Conservation (phyloP, 2,888 invertebrate species). For the Drosophila yooni region DNA sequence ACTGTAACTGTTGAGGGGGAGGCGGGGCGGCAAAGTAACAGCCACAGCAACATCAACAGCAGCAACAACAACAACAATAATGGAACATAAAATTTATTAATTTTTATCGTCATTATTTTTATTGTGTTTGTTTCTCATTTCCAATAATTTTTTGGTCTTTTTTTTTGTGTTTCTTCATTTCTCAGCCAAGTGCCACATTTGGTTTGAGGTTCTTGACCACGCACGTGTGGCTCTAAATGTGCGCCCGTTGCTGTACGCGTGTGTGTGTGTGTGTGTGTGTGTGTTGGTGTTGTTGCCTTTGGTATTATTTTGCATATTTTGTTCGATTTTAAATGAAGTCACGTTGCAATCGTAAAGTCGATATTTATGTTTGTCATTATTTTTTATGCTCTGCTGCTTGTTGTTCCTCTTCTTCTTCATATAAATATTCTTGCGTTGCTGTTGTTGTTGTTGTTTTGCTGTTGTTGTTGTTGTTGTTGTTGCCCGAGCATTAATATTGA, state of each 20-base stretch:
- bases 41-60: slow-evolving; percentile 47
- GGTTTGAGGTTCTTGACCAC: slow-evolving; percentile 77
- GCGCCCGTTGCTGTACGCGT: slow-evolving; percentile 61
- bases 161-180: slow-evolving; percentile 23
- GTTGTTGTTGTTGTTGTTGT: slow-evolving; percentile 33
- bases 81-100: slow-evolving; percentile 77
- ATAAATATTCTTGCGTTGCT: slow-evolving; percentile 5
- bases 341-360: slow-evolving; percentile 77
- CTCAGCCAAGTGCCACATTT: slow-evolving; percentile 74
- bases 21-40: slow-evolving; percentile 48
- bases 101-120: slow-evolving; percentile 67
- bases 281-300: slow-evolving; percentile 32
- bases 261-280: slow-evolving; percentile 12
- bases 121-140: slow-evolving; percentile 40
- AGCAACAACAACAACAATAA: slow-evolving; percentile 53
- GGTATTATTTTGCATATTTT: slow-evolving; percentile 77
- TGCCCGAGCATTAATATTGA: slow-evolving; percentile 44
- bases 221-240: slow-evolving; percentile 73
- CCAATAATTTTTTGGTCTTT: slow-evolving; percentile 20
- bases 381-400: slow-evolving; percentile 62
- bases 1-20: slow-evolving; percentile 20
- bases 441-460: slow-evolving; percentile 12
- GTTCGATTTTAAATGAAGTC: slow-evolving; percentile 82
- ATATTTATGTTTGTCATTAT: slow-evolving; percentile 70
- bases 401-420: slow-evolving; percentile 39